Conservation (phyloP, 2,797 vertebrate genomes). For the Chaetodon trifasciatus region DNA sequence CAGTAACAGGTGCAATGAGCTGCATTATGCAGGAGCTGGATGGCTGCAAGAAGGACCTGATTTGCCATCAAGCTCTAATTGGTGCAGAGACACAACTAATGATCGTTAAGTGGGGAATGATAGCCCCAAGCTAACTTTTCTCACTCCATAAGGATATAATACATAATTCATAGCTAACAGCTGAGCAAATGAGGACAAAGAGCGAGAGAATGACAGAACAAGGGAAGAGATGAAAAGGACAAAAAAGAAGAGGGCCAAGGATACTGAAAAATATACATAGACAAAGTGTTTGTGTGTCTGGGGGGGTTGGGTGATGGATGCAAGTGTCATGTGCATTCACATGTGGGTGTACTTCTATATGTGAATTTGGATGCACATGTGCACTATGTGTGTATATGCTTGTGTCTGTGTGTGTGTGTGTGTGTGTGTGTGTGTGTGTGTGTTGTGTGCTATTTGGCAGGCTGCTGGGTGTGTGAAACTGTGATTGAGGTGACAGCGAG, state of each 20-base stretch:
- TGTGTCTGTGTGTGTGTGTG: constrained; percentile 8
- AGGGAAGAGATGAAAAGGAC: constrained; percentile 45
- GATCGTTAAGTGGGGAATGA: constrained; percentile 79
- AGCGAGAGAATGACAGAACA: constrained; percentile 52
- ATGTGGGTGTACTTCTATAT: constrained; percentile 37
- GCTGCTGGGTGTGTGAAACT: constrained; percentile 68
- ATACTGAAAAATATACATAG: constrained; percentile 44
- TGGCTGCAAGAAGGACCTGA: constrained; percentile 60
- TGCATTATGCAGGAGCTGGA: constrained; percentile 74
- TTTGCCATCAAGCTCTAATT: constrained; percentile 79
- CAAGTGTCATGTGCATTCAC: constrained; percentile 44
- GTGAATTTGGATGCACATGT: constrained; percentile 37
- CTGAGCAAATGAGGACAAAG: constrained; percentile 79
- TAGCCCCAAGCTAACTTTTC: constrained; percentile 80
- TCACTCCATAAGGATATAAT: constrained; percentile 84
- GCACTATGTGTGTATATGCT: background rate
- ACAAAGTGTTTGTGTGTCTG: constrained; percentile 22
- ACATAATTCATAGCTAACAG: constrained; percentile 83
- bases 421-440: constrained; percentile 4
- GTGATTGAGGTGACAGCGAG: constrained; percentile 78
- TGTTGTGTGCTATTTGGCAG: constrained; percentile 50
- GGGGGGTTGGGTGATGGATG: constrained; percentile 42
- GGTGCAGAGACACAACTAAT: constrained; percentile 81
- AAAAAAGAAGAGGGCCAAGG: constrained; percentile 50
- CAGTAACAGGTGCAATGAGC: constrained; percentile 65